Conservation (phyloP, 2,113 vertebrate genomes). For the Mormyrus lacerda region DNA sequence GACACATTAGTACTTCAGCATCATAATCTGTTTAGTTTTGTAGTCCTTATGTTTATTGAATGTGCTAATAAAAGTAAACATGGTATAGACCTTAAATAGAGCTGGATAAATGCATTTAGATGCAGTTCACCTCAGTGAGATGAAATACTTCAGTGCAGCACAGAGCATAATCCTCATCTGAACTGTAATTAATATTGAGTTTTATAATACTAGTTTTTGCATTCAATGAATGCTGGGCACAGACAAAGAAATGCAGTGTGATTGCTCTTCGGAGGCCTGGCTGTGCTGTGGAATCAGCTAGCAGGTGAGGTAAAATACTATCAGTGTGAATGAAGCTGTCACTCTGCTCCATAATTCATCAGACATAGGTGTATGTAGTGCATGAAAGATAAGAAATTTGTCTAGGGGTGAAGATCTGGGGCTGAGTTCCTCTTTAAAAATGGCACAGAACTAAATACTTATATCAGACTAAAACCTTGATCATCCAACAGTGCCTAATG, state of each 20-base stretch:
- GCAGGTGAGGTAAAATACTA: background rate
- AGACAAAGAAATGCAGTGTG: background rate
- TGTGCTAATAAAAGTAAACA: background rate
- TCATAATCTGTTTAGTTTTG: background rate
- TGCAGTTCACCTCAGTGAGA: background rate
- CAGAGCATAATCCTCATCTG: background rate
- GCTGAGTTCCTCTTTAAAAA: conserved; percentile 7
- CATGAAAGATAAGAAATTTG: background rate
- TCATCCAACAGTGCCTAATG: conserved; percentile 20
- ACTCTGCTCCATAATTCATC: background rate
- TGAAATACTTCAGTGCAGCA: background rate
- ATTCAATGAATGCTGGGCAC: background rate
- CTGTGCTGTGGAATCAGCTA: background rate
- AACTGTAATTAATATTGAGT: background rate
- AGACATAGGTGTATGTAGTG: background rate
- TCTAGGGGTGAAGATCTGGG: conserved; percentile 26
- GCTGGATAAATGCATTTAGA: background rate
- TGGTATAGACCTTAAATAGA: background rate
- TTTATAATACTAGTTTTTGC: background rate
- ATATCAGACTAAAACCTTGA: conserved; percentile 20
- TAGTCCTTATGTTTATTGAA: background rate
- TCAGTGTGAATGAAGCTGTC: background rate
- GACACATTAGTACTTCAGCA: background rate
- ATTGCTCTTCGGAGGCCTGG: background rate
- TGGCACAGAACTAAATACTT: conserved; percentile 22